Evolutionary conservation across 1,140 invertebrate species (phyloP), one percentile per base, ranked within the genome.

Genomic region (Drosophila kanapiae): DNA sequence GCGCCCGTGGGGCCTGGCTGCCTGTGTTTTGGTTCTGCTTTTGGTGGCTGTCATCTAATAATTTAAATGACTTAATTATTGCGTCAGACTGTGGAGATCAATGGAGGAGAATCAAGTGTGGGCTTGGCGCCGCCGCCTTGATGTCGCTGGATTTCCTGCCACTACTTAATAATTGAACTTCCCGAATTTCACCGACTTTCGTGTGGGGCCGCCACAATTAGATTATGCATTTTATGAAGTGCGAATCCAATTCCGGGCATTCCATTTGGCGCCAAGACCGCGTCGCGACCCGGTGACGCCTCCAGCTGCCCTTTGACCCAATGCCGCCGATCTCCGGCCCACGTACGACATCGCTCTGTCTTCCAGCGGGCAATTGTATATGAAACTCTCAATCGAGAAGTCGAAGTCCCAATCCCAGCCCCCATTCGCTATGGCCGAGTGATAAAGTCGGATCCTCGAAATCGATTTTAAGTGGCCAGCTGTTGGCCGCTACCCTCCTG

Each of bases 21-120:
- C 35, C 38, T 43, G 56, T 64, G 62, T 70, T 75, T 80, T 48
- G 60, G 27, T 60, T 71, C 69, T 83, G 65, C 54, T 75, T 67
- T 85, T 77, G 82, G 71, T 80, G 67, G 69, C 69, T 72, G 85
- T 88, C 86, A 85, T 90, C 85, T 90, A 90, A 90, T 90, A 90
- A 85, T 79, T 90, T 81, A 90, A 90, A 82, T 90, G 86, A 85
- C 85, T 90, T 90, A 82, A 90, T 90, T 90, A 90, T 90, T 90
- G 85, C 86, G 85, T 90, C 85, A 90, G 85, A 90, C 85, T 81
- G 72, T 67, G 68, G 48, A 68, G 69, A 78, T 70, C 67, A 82
- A 59, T 72, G 68, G 54, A 71, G 85, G 67, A 76, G 61, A 64
- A 80, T 79, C 64, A 78, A 79, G 81, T 87, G 64, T 45, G 63